Evolutionary conservation across 2,797 vertebrate species (phyloP).

Genomic region (Sarcoramphus papa): DNA sequence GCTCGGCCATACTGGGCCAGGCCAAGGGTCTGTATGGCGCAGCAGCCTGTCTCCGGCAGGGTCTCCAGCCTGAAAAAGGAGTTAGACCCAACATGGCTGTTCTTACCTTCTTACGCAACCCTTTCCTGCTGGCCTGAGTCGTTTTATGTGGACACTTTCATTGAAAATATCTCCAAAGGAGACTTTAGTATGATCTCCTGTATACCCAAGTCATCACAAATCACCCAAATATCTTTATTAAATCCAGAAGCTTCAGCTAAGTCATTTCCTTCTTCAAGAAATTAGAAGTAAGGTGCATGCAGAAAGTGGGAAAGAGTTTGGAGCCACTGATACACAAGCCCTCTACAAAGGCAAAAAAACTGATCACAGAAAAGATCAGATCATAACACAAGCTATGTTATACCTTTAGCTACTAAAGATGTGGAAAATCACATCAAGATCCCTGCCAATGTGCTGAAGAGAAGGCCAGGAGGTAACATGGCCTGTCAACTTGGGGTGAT

Average conservation of each 20-base stretch:
- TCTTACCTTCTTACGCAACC: not conserved
- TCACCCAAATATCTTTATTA: not conserved
- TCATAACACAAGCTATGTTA: not conserved
- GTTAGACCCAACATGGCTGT: not conserved
- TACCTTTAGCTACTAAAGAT: not conserved
- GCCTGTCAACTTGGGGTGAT: not conserved
- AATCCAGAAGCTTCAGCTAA: not conserved
- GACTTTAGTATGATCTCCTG: not conserved
- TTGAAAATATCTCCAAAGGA: not conserved
- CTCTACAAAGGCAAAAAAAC: not conserved
- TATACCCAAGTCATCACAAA: not conserved
- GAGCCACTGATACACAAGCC: not conserved
- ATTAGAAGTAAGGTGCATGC: not conserved
- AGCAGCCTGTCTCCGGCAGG: not conserved
- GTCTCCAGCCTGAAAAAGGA: not conserved
- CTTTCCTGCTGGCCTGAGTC: not conserved
- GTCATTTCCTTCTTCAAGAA: not conserved
- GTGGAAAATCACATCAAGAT: not conserved
- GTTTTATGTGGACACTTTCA: not conserved
- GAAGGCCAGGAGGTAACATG: not conserved
- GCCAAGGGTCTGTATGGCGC: not conserved
- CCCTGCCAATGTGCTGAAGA: not conserved
- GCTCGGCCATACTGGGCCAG: not conserved
- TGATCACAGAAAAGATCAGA: not conserved
- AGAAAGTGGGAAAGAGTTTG: not conserved